Conservation (phyloP, 2,113 vertebrate species). For the Callithrix jacchus region DNA sequence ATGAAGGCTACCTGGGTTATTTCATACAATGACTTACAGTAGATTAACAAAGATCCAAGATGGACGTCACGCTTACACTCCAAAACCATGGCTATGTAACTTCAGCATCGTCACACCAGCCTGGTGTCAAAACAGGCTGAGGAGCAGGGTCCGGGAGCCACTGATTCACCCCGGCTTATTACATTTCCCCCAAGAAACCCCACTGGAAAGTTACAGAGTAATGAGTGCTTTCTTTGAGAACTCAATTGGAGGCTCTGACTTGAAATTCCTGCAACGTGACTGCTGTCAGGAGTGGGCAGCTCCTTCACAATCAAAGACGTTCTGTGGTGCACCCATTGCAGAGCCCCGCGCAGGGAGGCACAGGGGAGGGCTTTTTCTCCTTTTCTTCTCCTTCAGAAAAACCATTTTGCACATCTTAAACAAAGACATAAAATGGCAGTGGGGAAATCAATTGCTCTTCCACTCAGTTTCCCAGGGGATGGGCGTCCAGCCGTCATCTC, state of each 20-base stretch:
- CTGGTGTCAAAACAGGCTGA: neutral
- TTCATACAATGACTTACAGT: neutral
- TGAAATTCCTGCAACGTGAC: neutral
- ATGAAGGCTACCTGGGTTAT: fast-evolving
- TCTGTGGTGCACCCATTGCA: fast-evolving
- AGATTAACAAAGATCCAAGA: neutral
- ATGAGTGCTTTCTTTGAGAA: neutral
- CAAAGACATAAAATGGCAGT: neutral
- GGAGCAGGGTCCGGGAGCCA: neutral
- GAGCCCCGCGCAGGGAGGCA: fast-evolving
- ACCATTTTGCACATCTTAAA: slow-evolving; percentile 26
- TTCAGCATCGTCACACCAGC: neutral
- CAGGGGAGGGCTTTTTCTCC: neutral
- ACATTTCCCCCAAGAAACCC: too few relatives aligned
- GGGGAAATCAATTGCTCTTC: neutral
- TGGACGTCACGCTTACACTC: fast-evolving
- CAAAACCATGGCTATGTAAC: neutral
- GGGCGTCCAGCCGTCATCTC: neutral
- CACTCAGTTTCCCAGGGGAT: neutral
- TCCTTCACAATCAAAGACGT: neutral
- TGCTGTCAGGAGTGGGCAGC: neutral
- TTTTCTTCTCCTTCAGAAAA: neutral
- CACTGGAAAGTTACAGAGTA: too few relatives aligned
- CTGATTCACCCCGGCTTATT: neutral
- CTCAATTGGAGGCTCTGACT: neutral